Percentiles rank a stretch among this genome's conserved stretches.
phyloP scores from a whole-genome alignment of 2,888 invertebrate species.

The Plagodis pulveraria region DNA sequence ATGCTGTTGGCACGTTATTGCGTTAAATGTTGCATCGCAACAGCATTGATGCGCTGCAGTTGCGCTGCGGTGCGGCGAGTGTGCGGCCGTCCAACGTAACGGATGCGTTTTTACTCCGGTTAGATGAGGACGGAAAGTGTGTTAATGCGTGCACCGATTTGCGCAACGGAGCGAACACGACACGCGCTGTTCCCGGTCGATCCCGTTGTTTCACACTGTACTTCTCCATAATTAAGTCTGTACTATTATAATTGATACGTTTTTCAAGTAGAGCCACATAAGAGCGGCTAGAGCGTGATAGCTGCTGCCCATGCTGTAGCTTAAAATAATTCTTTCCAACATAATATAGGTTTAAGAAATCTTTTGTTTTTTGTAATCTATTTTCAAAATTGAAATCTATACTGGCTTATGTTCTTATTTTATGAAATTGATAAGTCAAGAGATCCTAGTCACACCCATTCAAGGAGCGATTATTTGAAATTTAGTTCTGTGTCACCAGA shows the following conservation, averaged over 20 bases:
- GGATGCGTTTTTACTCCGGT: slow-evolving; percentile 74
- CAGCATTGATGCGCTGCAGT: slow-evolving; percentile 34
- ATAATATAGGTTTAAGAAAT: no score
- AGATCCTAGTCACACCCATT: neutral
- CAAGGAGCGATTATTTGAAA: slow-evolving; percentile 6
- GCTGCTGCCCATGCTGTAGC: no score
- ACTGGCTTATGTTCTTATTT: no score
- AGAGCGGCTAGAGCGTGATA: no score
- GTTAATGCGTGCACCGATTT: slow-evolving; percentile 69
- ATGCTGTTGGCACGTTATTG: slow-evolving; percentile 27
- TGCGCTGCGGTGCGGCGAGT: slow-evolving; percentile 24
- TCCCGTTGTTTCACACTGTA: slow-evolving; percentile 58
- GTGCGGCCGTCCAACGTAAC: slow-evolving; percentile 55
- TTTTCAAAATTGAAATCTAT: no score
- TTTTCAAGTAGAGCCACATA: neutral
- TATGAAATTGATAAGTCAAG: no score
- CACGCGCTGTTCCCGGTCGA: slow-evolving; percentile 64
- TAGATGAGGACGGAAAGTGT: slow-evolving; percentile 70
- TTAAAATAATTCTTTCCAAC: no score
- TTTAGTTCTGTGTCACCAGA: slow-evolving; percentile 25
- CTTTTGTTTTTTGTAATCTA: no score
- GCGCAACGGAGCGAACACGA: slow-evolving; percentile 70
- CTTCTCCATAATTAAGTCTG: neutral
- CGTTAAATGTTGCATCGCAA: slow-evolving; percentile 33
- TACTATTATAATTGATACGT: slow-evolving; percentile 1